These are phyloP conservation scores for Pammene fasciana DNA, from an alignment of 2,888 invertebrate genomes.

Conservation along the genomic window DNA sequence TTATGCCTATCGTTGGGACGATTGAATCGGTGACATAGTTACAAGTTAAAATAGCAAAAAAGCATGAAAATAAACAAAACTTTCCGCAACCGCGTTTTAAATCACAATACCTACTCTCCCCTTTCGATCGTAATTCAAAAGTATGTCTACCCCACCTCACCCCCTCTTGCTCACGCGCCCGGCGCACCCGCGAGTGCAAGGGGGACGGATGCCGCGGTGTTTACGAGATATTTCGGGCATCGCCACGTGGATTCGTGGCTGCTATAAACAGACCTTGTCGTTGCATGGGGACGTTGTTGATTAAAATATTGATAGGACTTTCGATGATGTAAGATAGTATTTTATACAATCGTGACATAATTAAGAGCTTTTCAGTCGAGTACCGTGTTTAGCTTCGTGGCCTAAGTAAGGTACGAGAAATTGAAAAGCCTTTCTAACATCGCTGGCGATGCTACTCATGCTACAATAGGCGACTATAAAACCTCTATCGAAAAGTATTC, in stretches of 20 bases:
- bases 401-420: too few species aligned
- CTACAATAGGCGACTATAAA: too few species aligned
- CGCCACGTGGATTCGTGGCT: slow-evolving; percentile 31
- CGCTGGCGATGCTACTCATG: too few species aligned
- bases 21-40: too few species aligned
- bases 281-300: neutral
- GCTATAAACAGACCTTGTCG: slow-evolving; percentile 30
- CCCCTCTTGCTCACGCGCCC: slow-evolving; percentile 20
- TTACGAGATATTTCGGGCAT: slow-evolving; percentile 35
- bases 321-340: neutral
- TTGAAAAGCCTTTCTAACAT: too few species aligned
- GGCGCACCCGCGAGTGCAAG: slow-evolving; percentile 4
- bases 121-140: slow-evolving; percentile 27
- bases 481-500: too few species aligned
- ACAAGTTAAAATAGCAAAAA: too few species aligned
- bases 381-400: too few species aligned
- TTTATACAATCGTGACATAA: too few species aligned
- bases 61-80: slow-evolving; percentile 8
- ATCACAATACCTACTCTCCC: slow-evolving; percentile 22
- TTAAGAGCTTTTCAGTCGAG: too few species aligned
- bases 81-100: slow-evolving; percentile 7
- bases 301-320: neutral
- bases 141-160: slow-evolving; percentile 14
- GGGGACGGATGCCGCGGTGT: slow-evolving; percentile 7
- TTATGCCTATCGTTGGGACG: too few species aligned